These are phyloP conservation scores for Acheta domesticus DNA, from an alignment of 2,888 invertebrate species.

Conservation along the genomic window DNA sequence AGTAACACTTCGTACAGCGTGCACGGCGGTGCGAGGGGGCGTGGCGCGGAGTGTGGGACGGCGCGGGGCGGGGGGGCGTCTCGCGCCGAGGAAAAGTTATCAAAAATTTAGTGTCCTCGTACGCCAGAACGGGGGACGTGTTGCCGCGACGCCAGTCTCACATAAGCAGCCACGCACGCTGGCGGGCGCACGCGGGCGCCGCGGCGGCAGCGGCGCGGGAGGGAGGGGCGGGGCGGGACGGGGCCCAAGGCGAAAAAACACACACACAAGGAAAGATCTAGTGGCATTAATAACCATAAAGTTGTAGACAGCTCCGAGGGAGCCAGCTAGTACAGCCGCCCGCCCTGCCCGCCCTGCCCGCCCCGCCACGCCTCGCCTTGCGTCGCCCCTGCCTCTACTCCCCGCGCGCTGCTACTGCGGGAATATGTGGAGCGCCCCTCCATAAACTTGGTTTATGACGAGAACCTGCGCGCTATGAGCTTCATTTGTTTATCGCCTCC, in stretches of 20 bases:
- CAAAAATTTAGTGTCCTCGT: slow-evolving; percentile 10
- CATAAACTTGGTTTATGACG: slow-evolving; percentile 18
- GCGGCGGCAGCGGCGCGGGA: neutral
- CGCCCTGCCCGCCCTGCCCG: neutral
- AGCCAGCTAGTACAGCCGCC: neutral
- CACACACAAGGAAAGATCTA: slow-evolving; percentile 5
- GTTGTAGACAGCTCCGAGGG: slow-evolving; percentile 4
- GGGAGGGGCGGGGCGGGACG: neutral
- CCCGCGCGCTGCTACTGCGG: neutral
- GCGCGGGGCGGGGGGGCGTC: neutral
- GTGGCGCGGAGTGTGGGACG: no score
- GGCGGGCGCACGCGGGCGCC: neutral
- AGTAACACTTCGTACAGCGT: neutral
- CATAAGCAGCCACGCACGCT: neutral
- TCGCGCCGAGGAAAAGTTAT: neutral
- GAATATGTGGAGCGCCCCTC: slow-evolving; percentile 1
- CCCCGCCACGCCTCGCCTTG: neutral
- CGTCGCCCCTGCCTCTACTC: neutral
- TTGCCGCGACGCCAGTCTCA: neutral
- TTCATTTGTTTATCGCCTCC: slow-evolving; percentile 18
- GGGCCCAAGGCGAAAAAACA: neutral
- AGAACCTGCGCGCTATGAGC: slow-evolving; percentile 9
- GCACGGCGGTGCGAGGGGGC: no score
- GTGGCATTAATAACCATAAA: slow-evolving; percentile 18
- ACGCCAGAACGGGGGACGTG: neutral